Evolutionary conservation across 92 coral and sea anemone species (phyloP).

Genomic region (Phenganax marumi): DNA sequence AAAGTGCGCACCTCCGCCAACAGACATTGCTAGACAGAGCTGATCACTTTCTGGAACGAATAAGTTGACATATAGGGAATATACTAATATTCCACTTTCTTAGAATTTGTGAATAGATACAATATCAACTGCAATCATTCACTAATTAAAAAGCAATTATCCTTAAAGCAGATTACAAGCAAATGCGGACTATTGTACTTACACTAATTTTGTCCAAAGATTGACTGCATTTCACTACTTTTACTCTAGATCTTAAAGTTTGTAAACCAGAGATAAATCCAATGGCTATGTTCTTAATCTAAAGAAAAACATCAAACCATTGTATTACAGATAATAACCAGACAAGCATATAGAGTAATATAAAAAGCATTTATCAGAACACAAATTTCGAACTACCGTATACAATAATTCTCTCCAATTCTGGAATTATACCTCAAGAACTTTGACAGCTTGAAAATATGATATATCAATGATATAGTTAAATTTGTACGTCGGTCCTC

Average conservation of each 20-base stretch:
- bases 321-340: too few species aligned
- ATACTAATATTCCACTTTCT: not conserved
- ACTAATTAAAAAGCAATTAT: not conserved
- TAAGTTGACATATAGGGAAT: not conserved
- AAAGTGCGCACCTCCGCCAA: too few species aligned
- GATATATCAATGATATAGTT: slow-evolving; percentile 70
- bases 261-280: slow-evolving; percentile 86
- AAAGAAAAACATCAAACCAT: not conserved
- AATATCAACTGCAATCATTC: not conserved
- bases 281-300: slow-evolving; percentile 88
- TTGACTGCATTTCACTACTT: slow-evolving; percentile 61
- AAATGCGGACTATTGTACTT: slow-evolving; percentile 43
- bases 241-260: slow-evolving; percentile 73
- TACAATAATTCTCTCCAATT: not conserved
- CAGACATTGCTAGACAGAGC: too few species aligned
- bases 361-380: not conserved
- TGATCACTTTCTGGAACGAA: not conserved
- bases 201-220: slow-evolving; percentile 77
- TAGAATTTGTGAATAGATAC: not conserved
- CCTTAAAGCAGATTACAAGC: too few species aligned
- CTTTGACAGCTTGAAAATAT: slow-evolving; percentile 66
- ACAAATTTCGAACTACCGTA: too few species aligned
- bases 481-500: slow-evolving; percentile 66
- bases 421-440: slow-evolving; percentile 65
- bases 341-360: not conserved